These are phyloP conservation scores for Sinhomidia bicolor DNA, from an alignment of 2,888 invertebrate species.

Conservation along the genomic window DNA sequence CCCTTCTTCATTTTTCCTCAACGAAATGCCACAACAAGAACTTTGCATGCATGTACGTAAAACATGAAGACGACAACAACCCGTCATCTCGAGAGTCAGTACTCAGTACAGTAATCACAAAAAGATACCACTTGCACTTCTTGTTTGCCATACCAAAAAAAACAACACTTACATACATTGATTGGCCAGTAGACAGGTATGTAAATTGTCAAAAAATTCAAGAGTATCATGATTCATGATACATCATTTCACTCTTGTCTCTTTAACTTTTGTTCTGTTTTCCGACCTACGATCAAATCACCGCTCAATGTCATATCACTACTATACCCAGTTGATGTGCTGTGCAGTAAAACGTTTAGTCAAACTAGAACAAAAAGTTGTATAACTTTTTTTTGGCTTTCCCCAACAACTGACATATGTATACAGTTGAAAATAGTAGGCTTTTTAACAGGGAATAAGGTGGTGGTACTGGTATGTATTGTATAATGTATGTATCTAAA, in stretches of 20 bases:
- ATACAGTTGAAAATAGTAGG: neutral
- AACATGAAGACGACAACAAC: constrained; percentile 13
- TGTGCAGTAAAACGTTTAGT: too few species aligned
- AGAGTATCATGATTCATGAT: neutral
- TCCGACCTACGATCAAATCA: neutral
- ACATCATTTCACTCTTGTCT: constrained; percentile 15
- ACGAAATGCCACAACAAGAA: neutral
- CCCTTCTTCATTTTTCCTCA: constrained; percentile 26
- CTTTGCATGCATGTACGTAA: neutral
- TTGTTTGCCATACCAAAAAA: neutral
- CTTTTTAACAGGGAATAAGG: too few species aligned
- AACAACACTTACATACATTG: too few species aligned
- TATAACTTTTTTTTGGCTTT: constrained; percentile 7
- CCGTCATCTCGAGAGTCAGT: constrained; percentile 3
- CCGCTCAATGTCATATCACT: neutral
- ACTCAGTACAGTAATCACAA: neutral
- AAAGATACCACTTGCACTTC: constrained; percentile 1
- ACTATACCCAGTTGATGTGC: neutral
- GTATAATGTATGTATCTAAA: too few species aligned
- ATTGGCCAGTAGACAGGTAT: too few species aligned
- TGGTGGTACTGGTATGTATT: too few species aligned
- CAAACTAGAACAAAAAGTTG: neutral
- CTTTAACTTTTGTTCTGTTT: neutral
- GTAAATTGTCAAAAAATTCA: neutral
- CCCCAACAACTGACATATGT: neutral